Evolutionary conservation across 2,888 invertebrate genomes (phyloP), one percentile per base, ranked within the genome.

Genomic region (Cantharis nigra): DNA sequence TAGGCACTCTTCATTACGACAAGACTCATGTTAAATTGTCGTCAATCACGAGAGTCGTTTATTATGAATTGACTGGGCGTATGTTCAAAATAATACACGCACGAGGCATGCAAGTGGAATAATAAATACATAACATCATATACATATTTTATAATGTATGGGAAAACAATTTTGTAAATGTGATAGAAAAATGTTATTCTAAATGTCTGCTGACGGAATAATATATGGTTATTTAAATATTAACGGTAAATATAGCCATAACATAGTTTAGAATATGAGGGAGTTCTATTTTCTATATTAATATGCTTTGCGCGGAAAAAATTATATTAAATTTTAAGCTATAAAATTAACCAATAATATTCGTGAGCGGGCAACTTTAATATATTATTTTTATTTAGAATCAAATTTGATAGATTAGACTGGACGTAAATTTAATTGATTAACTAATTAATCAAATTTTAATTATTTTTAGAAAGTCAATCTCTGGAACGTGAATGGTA

Each of bases 131-230:
- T 83, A 67, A 85, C 85, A 81, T 82, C 82, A 81, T 82, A 83
- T 85, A 85, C 83, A 86, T 86, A 86, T 86, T 86, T 86, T 84
- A 86, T 85, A 79, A 74, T 76, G 82, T 85, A 85, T 85, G 86
- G 85, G 85, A 86, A 86, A 84, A 85, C 85, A 82, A 86, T 86
- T 86, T 85, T 85, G 84, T 85, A 84, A 84, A 86, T 86, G 85
- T 86, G 84, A 85, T 85, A 83, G 84, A 85, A 85, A 85, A 86
- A 84, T 83, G 82, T 82, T 83, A 83, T 80, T 82, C 83, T 81
- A 82, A 83, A 84, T 83, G 83, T 81, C 82, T 80, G 80, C 81
- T 83, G 81, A 83, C 83, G 82, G 85, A 85, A 87, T 85, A 83
- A 85, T 84, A 83, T 84, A 86, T 84, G 83, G 83, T 82, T 83